A percentile compares a stretch with the other conserved stretches of the same genome.
phyloP scores from a whole-genome alignment of 1,140 invertebrate species.

The Hyposmocoma kahamanoa region DNA sequence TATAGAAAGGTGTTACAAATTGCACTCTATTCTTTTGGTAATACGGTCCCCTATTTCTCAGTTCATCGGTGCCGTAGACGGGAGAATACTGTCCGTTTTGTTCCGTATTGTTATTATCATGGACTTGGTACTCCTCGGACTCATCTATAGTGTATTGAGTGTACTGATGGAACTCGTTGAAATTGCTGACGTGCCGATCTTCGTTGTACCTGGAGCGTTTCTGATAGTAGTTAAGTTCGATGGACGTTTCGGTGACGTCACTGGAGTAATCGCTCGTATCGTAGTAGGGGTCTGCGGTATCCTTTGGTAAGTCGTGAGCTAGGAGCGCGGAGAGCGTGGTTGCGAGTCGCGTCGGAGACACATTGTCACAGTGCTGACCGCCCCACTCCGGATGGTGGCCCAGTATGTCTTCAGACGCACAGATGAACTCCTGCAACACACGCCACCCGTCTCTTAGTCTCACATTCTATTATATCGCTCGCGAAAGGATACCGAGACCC shows the following conservation, averaged over 20 bases:
- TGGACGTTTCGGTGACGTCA: constrained; percentile 15
- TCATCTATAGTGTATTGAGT: constrained; percentile 53
- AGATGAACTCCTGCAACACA: constrained; percentile 85
- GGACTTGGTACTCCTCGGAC: constrained; percentile 46
- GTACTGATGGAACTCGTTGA: constrained; percentile 38
- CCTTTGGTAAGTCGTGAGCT: constrained; percentile 59
- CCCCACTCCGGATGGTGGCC: too few relatives aligned
- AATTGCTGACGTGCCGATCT: constrained; percentile 63
- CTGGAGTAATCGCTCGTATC: constrained; percentile 12
- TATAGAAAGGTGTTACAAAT: constrained; percentile 60
- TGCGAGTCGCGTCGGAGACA: constrained; percentile 47
- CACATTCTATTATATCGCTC: constrained; percentile 19
- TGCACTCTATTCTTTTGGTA: constrained; percentile 53
- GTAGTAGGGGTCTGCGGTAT: neutral
- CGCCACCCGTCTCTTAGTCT: constrained; percentile 72
- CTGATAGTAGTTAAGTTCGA: constrained; percentile 51
- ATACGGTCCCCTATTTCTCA: constrained; percentile 47
- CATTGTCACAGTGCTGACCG: constrained; percentile 41
- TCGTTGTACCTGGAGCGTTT: constrained; percentile 46
- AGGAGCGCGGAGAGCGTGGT: constrained; percentile 74
- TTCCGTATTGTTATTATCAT: constrained; percentile 47
- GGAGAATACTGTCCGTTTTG: constrained; percentile 36
- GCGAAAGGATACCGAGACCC: constrained; percentile 48
- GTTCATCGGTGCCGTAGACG: constrained; percentile 34
- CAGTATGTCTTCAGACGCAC: constrained; percentile 82